Evolutionary conservation across 1,140 invertebrate species (phyloP).

Genomic region (Drosophila murphyi): DNA sequence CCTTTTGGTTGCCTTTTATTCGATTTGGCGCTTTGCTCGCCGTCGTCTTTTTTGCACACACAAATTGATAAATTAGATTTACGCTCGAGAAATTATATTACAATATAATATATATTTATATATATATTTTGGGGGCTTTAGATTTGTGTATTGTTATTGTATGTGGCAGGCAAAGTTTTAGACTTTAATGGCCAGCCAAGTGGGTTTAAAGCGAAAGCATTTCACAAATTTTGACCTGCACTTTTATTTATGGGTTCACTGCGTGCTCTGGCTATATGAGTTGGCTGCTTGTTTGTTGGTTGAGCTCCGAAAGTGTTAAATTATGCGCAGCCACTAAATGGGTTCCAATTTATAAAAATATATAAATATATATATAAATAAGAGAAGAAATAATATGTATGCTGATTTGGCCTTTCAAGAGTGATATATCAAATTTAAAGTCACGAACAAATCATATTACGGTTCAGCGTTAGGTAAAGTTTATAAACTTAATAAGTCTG

Average conservation of each 20-base stretch:
- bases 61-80: conserved; percentile 83
- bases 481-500: no score
- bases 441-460: no score
- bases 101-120: conserved; percentile 72
- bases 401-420: conserved; percentile 1
- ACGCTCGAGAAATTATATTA: conserved; percentile 81
- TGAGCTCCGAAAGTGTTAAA: conserved; percentile 12
- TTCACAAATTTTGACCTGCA: conserved; percentile 26
- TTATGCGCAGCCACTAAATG: conserved; percentile 40
- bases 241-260: conserved; percentile 53
- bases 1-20: conserved; percentile 50
- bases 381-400: conserved; percentile 4
- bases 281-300: conserved; percentile 5
- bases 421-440: neutral
- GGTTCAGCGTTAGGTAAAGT: no score
- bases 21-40: conserved; percentile 47
- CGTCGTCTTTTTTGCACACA: conserved; percentile 37
- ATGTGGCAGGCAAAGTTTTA: conserved; percentile 12
- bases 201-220: conserved; percentile 56
- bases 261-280: conserved; percentile 36
- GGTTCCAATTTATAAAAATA: conserved; percentile 22
- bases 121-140: conserved; percentile 8
- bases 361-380: neutral
- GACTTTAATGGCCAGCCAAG: conserved; percentile 43
- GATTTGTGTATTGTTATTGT: conserved; percentile 72